These are phyloP conservation scores for Epizoanthus stellaris DNA, from an alignment of 92 coral and sea anemone genomes.

Conservation along the genomic window DNA sequence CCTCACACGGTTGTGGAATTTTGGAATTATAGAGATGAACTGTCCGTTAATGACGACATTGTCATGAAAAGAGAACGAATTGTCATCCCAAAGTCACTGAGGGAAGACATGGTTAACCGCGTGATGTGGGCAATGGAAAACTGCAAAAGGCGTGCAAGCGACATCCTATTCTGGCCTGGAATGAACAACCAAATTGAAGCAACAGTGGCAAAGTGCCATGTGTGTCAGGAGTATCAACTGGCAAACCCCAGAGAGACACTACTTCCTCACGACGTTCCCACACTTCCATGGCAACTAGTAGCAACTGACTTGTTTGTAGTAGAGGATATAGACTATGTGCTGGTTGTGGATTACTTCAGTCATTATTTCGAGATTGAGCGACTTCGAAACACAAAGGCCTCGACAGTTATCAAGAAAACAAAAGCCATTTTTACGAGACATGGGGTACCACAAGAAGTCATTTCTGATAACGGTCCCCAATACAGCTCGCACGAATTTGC, in stretches of 20 bases:
- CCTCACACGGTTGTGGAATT: neutral
- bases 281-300: neutral
- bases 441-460: neutral
- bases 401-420: neutral
- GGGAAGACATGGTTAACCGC: slow-evolving; percentile 26
- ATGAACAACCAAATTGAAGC: slow-evolving; percentile 17
- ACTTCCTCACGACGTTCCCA: slow-evolving; percentile 15
- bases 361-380: neutral
- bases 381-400: neutral
- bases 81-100: slow-evolving; percentile 32
- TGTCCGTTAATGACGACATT: slow-evolving; percentile 13
- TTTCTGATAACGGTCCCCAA: slow-evolving; percentile 3
- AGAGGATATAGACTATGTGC: neutral
- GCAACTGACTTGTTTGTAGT: neutral
- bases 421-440: slow-evolving; percentile 1
- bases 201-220: slow-evolving; percentile 3
- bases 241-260: slow-evolving; percentile 24
- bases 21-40: slow-evolving; percentile 39
- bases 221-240: neutral
- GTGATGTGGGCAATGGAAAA: slow-evolving; percentile 34
- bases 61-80: slow-evolving; percentile 37
- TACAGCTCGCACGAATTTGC: neutral
- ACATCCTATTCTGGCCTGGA: slow-evolving; percentile 22
- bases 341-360: neutral
- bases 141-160: slow-evolving; percentile 27